Percentiles rank a stretch among this genome's conserved stretches.
Conservation (phyloP, 2,797 vertebrate species). For the Yasuhikotakia modesta region DNA sequence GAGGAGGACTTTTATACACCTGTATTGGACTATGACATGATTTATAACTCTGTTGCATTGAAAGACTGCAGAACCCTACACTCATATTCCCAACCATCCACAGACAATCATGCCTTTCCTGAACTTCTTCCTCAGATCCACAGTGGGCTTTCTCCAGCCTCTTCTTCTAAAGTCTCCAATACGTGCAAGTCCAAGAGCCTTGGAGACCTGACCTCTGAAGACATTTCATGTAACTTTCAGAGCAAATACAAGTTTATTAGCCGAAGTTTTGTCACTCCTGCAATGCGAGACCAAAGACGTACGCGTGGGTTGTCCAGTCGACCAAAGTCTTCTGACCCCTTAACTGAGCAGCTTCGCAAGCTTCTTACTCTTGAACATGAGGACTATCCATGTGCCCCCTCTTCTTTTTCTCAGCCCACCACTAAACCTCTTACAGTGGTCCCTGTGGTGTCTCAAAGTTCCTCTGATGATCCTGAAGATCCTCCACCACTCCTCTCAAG, state of each 20-base stretch:
- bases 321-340: constrained; percentile 79
- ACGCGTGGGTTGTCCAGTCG: constrained; percentile 62
- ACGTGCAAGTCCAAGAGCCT: constrained; percentile 95
- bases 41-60: constrained; percentile 62
- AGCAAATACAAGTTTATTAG: constrained; percentile 97
- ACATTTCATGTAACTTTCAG: constrained; percentile 96
- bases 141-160: constrained; percentile 52
- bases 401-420: constrained; percentile 22
- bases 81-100: constrained; percentile 49
- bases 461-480: constrained; percentile 66
- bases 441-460: constrained; percentile 28
- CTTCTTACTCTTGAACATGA: constrained; percentile 88
- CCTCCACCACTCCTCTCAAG: constrained; percentile 84
- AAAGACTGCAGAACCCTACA: constrained; percentile 52
- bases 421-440: constrained; percentile 55
- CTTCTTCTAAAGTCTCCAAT: constrained; percentile 65
- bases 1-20: constrained; percentile 60
- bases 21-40: constrained; percentile 59
- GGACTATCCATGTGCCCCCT: constrained; percentile 63
- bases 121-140: constrained; percentile 54
- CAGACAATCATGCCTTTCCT: constrained; percentile 56
- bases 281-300: constrained; percentile 75
- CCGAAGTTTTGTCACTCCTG: constrained; percentile 87
- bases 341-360: constrained; percentile 89
- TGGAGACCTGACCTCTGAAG: constrained; percentile 96